Base-by-base conservation (phyloP, 2,113 vertebrate species). In the Riparia riparia region DNA sequence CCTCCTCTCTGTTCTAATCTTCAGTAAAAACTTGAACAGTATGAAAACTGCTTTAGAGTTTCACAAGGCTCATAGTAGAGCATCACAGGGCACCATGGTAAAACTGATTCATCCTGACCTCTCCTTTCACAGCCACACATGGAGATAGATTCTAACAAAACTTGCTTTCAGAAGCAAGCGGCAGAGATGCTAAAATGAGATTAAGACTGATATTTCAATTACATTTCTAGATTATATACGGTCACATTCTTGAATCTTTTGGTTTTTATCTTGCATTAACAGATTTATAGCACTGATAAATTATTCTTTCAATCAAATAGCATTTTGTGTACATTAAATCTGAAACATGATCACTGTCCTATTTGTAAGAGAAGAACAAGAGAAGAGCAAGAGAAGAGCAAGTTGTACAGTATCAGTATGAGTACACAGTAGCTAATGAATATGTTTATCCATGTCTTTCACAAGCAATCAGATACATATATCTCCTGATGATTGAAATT, bases 181-280 rank as follows among this genome's bases (percentile, higher is more conserved):
- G 51, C 56, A 68, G 41, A 76, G 66, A 90, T 63, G 26, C 18
- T 76, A 90, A 95, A 96, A 90, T 66, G 29, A 78, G 22, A 94
- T 89, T 88, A 94, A 96, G 95, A 61, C 7, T 29, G 37, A 29
- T 64, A 72, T 44, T 88, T 81, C 65, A 44, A 81, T 66, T 93
- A 39, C 8, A 56, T 83, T 95, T 92, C 72, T 73, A 78, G 34
- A 65, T 76, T 77, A 42, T 32, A 41, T 34, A 34, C 25, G 34
- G 61, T 79, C 53, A 57, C 0, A 28, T 51, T 92, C 45, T 90
- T 77, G 14, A 95, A 61, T 39, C 15, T 69, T 90, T 76, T 18
- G 3, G 16, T 44, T 88, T 87, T 64, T 54, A 63, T 41, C 29
- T 61, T 54, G 8, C 49, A 82, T 26, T 83, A 66, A 68, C 10